Evolutionary conservation across 2,797 vertebrate species (phyloP).

Genomic region (Mormyrops attenuatus): DNA sequence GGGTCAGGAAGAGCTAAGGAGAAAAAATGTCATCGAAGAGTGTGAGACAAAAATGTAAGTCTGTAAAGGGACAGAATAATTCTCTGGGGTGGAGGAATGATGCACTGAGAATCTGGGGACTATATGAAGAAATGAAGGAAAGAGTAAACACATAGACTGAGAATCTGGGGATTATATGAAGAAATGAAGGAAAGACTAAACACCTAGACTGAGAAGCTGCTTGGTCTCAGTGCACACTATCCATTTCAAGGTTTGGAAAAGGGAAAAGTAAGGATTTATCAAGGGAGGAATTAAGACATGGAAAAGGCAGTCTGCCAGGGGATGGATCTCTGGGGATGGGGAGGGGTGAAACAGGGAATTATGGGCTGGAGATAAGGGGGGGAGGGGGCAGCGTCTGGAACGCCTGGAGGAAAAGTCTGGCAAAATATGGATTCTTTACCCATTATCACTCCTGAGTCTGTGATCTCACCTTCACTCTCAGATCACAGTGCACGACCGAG

Average conservation of each 20-base stretch:
- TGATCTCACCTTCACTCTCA: background rate
- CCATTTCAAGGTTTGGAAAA: background rate
- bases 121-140: background rate
- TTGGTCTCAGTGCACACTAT: background rate
- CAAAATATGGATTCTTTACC: conserved; percentile 6
- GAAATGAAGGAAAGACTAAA: background rate
- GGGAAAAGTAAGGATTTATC: background rate
- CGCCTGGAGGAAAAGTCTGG: background rate
- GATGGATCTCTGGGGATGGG: background rate
- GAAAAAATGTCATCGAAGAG: background rate
- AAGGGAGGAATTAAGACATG: background rate
- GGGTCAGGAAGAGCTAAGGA: background rate
- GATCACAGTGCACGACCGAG: background rate
- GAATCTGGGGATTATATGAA: background rate
- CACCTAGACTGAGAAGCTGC: background rate
- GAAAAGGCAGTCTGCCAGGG: background rate
- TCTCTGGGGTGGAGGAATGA: background rate
- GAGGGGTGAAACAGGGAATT: background rate
- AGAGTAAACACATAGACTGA: background rate
- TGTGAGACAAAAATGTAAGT: background rate
- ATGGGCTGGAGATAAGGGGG: background rate
- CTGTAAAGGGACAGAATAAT: background rate
- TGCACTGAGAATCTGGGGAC: background rate
- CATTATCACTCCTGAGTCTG: background rate
- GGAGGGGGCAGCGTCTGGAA: background rate